Percentiles rank a stretch among this genome's conserved stretches.
Evolutionary conservation across 53 echinoderm and acorn worm species (phyloP).

Genomic region (Holothuria leucospilota): DNA sequence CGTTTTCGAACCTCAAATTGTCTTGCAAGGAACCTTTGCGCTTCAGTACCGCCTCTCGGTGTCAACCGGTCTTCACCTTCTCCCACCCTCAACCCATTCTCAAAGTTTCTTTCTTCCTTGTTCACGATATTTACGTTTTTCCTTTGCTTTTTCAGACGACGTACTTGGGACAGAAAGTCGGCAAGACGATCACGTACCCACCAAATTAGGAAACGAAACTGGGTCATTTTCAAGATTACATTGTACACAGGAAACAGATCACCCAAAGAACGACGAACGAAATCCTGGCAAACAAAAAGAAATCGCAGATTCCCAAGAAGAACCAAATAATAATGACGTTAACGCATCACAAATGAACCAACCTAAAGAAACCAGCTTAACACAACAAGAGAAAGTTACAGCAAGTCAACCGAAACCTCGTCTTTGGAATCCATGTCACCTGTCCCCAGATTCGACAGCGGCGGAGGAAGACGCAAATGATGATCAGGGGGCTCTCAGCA

Average conservation of each 20-base stretch:
- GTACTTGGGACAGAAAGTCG: too few relatives aligned
- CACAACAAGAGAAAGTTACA: constrained; percentile 4
- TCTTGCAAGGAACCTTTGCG: too few relatives aligned
- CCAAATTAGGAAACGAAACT: too few relatives aligned
- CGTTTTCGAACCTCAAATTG: too few relatives aligned
- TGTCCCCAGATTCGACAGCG: constrained; percentile 3
- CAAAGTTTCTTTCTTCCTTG: too few relatives aligned
- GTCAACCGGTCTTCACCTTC: too few relatives aligned
- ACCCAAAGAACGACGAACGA: background rate
- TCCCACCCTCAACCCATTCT: too few relatives aligned
- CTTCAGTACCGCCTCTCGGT: too few relatives aligned
- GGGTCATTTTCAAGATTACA: too few relatives aligned
- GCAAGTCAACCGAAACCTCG: constrained; percentile 22
- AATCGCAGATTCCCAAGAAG: background rate
- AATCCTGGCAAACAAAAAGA: background rate
- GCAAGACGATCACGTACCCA: too few relatives aligned
- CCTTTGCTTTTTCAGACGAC: too few relatives aligned
- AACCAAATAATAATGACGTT: constrained; percentile 27
- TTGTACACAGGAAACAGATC: background rate
- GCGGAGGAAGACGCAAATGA: constrained; percentile 22
- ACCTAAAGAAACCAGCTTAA: background rate
- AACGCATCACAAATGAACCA: background rate
- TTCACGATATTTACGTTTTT: too few relatives aligned
- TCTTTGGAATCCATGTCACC: constrained; percentile 31
- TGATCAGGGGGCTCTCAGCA: constrained; percentile 20